A percentile compares a stretch with the other conserved stretches of the same genome.
Evolutionary conservation across 2,113 vertebrate genomes (phyloP).

Genomic region (Tichodroma muraria): DNA sequence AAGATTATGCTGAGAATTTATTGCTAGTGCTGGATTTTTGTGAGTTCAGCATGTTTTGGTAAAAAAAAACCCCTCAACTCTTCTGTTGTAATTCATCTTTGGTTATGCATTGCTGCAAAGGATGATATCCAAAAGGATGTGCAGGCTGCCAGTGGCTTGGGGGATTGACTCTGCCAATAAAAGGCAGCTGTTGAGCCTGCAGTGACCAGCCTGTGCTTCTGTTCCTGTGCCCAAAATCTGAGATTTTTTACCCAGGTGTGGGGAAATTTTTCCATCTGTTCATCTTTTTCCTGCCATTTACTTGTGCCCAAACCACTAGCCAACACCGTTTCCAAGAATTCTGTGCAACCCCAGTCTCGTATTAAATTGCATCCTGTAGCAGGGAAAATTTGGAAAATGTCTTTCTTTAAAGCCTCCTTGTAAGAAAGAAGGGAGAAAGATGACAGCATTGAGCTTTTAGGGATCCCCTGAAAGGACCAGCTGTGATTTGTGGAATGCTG

Average conservation of each 20-base stretch:
- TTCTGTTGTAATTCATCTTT: neutral
- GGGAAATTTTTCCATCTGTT: neutral
- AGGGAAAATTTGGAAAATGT: neutral
- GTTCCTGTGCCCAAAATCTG: neutral
- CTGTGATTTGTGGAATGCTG: neutral
- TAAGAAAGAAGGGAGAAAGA: neutral
- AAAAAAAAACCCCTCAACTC: neutral
- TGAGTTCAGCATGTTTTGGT: constrained; percentile 31
- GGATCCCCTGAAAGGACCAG: neutral
- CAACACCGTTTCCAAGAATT: neutral
- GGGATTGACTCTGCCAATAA: neutral
- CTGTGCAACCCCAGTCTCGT: too few relatives aligned
- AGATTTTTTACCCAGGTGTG: neutral
- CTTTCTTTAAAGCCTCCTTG: neutral
- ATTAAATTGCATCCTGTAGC: neutral
- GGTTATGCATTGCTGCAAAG: neutral
- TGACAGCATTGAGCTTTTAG: neutral
- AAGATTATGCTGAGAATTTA: constrained; percentile 27
- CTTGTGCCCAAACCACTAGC: neutral
- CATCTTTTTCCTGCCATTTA: neutral
- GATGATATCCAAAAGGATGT: neutral
- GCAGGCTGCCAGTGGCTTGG: neutral
- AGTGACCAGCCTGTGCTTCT: neutral
- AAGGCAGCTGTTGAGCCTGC: neutral
- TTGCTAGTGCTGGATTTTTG: neutral